Conservation (phyloP, 2,888 invertebrate species). For the Argyresthia albistria region DNA sequence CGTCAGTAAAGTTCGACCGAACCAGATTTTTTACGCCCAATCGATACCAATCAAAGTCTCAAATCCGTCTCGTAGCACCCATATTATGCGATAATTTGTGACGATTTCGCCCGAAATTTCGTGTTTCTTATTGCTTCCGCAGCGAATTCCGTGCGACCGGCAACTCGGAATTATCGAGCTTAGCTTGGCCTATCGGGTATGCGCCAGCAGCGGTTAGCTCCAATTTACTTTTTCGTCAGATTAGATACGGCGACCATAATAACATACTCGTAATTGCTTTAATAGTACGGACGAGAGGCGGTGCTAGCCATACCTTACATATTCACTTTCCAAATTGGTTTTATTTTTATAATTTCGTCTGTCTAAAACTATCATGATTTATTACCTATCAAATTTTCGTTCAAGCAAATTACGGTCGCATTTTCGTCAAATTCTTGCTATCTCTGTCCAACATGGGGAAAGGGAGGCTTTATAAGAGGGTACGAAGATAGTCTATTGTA, state of each 20-base stretch:
- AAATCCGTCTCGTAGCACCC: constrained; percentile 11
- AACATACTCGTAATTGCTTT: constrained; percentile 72
- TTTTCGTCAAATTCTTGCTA: constrained; percentile 40
- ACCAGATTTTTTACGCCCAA: too few relatives aligned
- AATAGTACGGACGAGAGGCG: constrained; percentile 59
- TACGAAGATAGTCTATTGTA: constrained; percentile 35
- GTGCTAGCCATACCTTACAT: constrained; percentile 64
- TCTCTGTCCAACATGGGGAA: constrained; percentile 40
- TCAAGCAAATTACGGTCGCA: constrained; percentile 64
- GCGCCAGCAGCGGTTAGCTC: constrained; percentile 67
- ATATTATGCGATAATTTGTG: constrained; percentile 32
- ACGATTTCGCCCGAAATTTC: constrained; percentile 52
- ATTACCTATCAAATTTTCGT: constrained; percentile 71
- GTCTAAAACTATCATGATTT: constrained; percentile 72
- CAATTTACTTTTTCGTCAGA: constrained; percentile 71
- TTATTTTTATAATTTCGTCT: constrained; percentile 56
- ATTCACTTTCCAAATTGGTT: constrained; percentile 73
- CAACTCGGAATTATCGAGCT: constrained; percentile 63
- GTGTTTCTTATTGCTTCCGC: constrained; percentile 72
- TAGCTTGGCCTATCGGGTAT: constrained; percentile 48
- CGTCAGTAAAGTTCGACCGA: too few relatives aligned
- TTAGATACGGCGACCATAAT: constrained; percentile 72
- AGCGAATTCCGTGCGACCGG: constrained; percentile 71
- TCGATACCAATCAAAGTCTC: constrained; percentile 12
- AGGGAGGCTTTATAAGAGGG: constrained; percentile 33